Percentiles rank a stretch among this genome's conserved stretches.
Evolutionary conservation across 2,113 vertebrate genomes (phyloP).

Genomic region (Girardinichthys multiradiatus): DNA sequence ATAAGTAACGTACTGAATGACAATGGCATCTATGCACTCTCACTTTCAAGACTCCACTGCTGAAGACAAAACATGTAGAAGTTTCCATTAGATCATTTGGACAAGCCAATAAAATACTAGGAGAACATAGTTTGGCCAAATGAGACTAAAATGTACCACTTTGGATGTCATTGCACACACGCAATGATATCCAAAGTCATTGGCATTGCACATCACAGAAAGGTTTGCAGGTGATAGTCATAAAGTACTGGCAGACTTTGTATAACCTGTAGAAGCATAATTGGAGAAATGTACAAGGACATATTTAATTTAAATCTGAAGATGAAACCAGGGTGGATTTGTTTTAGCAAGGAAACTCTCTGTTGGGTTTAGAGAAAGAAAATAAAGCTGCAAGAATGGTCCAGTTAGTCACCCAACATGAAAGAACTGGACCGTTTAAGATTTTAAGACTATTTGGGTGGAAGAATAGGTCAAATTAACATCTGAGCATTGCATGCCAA

Average conservation of each 20-base stretch:
- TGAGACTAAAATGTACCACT: too few species aligned
- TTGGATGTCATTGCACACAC: too few species aligned
- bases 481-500: background rate
- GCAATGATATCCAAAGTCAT: too few species aligned
- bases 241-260: background rate
- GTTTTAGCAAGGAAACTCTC: too few species aligned
- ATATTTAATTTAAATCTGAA: background rate
- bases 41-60: too few species aligned
- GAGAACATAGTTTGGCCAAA: too few species aligned
- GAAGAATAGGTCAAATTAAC: background rate
- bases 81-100: background rate
- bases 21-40: background rate
- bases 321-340: too few species aligned
- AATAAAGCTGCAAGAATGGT: too few species aligned
- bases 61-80: background rate
- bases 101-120: too few species aligned
- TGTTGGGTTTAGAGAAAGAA: too few species aligned
- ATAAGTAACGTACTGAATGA: background rate
- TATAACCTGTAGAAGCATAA: background rate
- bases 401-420: too few species aligned
- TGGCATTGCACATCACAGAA: too few species aligned
- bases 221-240: background rate
- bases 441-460: background rate
- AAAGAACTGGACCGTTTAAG: background rate
- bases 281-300: background rate